Base-by-base conservation (phyloP, 2,888 invertebrate species). In the Orthonevra nobilis region DNA sequence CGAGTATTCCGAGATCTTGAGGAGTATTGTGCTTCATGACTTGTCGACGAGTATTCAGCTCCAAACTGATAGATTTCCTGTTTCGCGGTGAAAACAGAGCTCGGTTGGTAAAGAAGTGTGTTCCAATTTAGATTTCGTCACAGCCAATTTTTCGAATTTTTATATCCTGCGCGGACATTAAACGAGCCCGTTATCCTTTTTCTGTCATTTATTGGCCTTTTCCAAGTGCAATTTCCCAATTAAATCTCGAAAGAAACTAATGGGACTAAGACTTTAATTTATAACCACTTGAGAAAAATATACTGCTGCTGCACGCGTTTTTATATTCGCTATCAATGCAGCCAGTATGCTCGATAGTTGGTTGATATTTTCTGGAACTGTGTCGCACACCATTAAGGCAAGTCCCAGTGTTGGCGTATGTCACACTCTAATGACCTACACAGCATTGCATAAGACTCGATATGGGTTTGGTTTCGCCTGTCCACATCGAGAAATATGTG, bases 381-480 rank as follows among this genome's bases (percentile, higher is more conserved):
- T 23, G 32, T 64, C 52, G 17, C 64, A 64, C 42, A 23, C 52
- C 64, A 64, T 64, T 64, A 64, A 42, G 23, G 32, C 17, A 14
- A 12, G 42, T 32, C 50, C 15, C 42, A 42, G 23, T 52, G 50
- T 32, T 23, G 30, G 14, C 9, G 15, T 63, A 42, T 42, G 42
- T 52, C 64, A 64, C 40, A n/a, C 23, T 32, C 52, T 64, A 66
- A 36, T 66, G 64, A 54, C 44, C 54, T 12, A 28, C 19, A 46
- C 64, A 54, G 54, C 26, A 66, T 34, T 66, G 64, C 54, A 66
- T 28, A 34, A 44, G 64, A 54, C 52, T 54, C 34, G 34, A 54
- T 28, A 54, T 54, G 64, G 54, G 64, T 36, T 52, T 42, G 61
- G 38, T 9, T 12, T 3, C 9, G 28, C 56, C 30, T 48, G 30